These are phyloP conservation scores for Chaetogeoica ovagalla DNA, from an alignment of 2,888 invertebrate genomes.

Conservation along the genomic window DNA sequence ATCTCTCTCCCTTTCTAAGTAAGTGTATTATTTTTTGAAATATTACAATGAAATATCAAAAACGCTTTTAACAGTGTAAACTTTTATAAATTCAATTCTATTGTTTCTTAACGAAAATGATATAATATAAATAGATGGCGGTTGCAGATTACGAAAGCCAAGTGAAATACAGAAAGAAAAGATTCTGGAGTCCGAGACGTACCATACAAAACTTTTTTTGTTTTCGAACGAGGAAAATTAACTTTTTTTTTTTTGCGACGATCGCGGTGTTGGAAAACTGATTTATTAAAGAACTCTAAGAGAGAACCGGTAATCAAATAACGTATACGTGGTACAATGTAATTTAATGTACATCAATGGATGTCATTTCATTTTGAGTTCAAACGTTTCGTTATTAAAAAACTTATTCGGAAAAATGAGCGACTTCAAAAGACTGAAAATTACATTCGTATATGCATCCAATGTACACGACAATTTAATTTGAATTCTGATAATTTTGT, in stretches of 20 bases:
- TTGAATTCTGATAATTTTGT: no score
- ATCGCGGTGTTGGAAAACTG: neutral
- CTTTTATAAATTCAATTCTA: neutral
- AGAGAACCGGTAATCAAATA: neutral
- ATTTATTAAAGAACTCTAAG: constrained; percentile 9
- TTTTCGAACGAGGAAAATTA: constrained; percentile 8
- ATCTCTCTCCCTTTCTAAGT: neutral
- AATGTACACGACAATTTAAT: no score
- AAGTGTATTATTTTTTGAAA: neutral
- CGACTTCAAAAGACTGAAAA: neutral
- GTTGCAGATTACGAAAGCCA: constrained; percentile 10
- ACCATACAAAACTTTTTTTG: constrained; percentile 15
- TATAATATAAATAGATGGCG: constrained; percentile 1
- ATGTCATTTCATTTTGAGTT: neutral
- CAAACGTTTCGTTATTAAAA: constrained; percentile 22
- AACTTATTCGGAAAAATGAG: neutral
- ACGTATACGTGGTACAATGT: neutral
- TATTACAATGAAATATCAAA: constrained; percentile 27
- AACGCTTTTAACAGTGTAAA: constrained; percentile 15
- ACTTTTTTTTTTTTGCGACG: neutral
- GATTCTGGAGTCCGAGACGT: neutral
- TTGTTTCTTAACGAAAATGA: constrained; percentile 12
- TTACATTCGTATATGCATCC: neutral
- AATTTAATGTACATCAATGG: constrained; percentile 1
- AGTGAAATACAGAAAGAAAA: constrained; percentile 10